These are phyloP conservation scores for Ptilorrhoa leucosticta DNA, from an alignment of 2,113 vertebrate genomes.

Conservation along the genomic window DNA sequence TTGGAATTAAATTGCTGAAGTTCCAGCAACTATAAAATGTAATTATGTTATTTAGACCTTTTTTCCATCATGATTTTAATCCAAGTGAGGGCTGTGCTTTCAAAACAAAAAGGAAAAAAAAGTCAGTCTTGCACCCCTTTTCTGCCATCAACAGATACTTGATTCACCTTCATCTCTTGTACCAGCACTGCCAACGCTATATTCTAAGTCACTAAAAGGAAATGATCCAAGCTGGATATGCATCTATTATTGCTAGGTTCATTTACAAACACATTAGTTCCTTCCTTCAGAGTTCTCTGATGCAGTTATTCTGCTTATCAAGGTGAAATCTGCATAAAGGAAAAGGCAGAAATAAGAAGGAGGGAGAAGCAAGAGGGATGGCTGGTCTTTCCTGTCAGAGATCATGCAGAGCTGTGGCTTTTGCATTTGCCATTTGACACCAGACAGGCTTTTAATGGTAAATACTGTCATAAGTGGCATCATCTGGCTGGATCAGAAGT, in stretches of 20 bases:
- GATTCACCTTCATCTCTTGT: background rate
- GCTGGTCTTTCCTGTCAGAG: background rate
- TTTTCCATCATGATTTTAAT: background rate
- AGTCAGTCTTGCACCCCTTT: background rate
- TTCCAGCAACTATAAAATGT: slow-evolving; percentile 10
- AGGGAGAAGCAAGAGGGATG: background rate
- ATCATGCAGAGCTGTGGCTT: background rate
- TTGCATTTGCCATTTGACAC: background rate
- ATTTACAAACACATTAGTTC: background rate
- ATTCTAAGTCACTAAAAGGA: background rate
- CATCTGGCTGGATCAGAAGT: background rate
- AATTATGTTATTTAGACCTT: slow-evolving; percentile 7
- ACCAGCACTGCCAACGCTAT: accelerated
- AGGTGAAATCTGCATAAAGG: background rate
- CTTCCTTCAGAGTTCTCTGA: background rate
- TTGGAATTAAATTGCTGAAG: slow-evolving; percentile 39
- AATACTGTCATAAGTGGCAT: background rate
- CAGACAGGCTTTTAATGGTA: background rate
- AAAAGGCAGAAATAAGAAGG: background rate
- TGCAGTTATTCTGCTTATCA: background rate
- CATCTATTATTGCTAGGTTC: background rate
- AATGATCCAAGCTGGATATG: background rate
- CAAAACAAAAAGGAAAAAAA: background rate
- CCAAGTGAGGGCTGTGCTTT: background rate
- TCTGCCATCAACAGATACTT: background rate